Base-by-base conservation (phyloP, 1,140 invertebrate species). In the Aphidius ervi region DNA sequence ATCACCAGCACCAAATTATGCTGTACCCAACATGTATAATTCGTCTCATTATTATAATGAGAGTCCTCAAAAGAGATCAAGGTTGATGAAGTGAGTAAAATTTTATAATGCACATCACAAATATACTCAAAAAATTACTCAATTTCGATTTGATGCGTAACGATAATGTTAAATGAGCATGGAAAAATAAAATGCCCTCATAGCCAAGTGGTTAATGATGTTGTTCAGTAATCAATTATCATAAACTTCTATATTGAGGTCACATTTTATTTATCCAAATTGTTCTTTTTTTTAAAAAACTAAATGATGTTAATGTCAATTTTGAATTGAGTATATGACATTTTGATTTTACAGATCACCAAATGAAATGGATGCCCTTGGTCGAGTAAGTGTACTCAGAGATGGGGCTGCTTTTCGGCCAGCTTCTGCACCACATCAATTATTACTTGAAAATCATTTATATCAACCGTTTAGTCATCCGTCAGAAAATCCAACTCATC, bases 321-420 rank as follows among this genome's bases (percentile, higher is more conserved):
- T n/a, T n/a, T n/a, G n/a, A n/a, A n/a, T n/a, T n/a, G n/a, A n/a
- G n/a, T n/a, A n/a, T n/a, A n/a, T n/a, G n/a, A n/a, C n/a, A n/a
- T n/a, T 16, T 16, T 39, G 50, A n/a, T 1, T 6, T 9, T 7
- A 10, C 8, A 80, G 78, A 72, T 78, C 77, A 60, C 75, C 78
- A 7, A 79, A 70, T 64, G 75, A 83, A 72, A 77, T 72, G 64
- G 83, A 77, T 74, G 54, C 81, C 68, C 62, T 83, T 66, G 68
- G 78, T 56, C 72, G 84, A 68, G 86, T 86, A 6, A 88, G 87
- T 59, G 83, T 88, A 43, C 77, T 88, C n/a, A 74, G 88, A 55
- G 85, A 87, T 65, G 85, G 85, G 9, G 76, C 82, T 56, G 76
- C 78, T 1, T 80, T 80, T 61, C 81, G 85, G 67, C 81, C 83